Conservation (phyloP, 1,140 invertebrate genomes). For the Magallana gigas region DNA sequence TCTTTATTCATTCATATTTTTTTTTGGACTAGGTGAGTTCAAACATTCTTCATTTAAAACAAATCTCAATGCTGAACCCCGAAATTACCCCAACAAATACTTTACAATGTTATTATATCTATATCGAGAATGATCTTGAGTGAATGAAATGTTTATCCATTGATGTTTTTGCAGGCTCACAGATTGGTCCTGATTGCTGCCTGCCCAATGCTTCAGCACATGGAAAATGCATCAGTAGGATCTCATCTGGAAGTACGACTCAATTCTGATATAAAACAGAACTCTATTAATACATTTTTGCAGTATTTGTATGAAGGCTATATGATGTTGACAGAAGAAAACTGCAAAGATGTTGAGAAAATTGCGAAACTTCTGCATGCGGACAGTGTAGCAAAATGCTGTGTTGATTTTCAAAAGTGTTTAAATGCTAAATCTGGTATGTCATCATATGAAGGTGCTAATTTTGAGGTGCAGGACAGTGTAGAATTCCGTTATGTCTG, state of each 20-base stretch:
- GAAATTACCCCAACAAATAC: too few relatives aligned
- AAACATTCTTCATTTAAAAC: too few relatives aligned
- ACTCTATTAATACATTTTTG: conserved; percentile 56
- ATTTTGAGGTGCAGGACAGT: conserved; percentile 50
- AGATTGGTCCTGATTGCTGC: conserved; percentile 60
- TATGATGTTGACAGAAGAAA: conserved; percentile 62
- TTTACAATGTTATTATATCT: too few relatives aligned
- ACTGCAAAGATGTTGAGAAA: conserved; percentile 57
- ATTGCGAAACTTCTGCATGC: conserved; percentile 60
- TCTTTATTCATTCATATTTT: too few relatives aligned
- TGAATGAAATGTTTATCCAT: not conserved
- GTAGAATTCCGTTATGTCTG: conserved; percentile 55
- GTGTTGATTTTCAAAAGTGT: conserved; percentile 58
- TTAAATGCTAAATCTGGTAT: conserved; percentile 51
- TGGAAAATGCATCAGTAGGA: conserved; percentile 58
- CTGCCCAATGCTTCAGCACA: conserved; percentile 61
- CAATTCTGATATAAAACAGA: conserved; percentile 58
- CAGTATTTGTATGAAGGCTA: conserved; percentile 63
- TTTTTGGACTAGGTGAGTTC: too few relatives aligned
- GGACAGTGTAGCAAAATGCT: conserved; percentile 59
- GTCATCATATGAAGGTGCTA: conserved; percentile 43
- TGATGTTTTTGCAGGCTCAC: conserved; percentile 51
- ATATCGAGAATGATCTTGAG: too few relatives aligned
- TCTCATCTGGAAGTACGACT: conserved; percentile 59
- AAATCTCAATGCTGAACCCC: too few relatives aligned